A percentile compares a stretch with the other conserved stretches of the same genome.
Conservation (phyloP, 2,797 vertebrate species). For the Lagocephalus sceleratus region DNA sequence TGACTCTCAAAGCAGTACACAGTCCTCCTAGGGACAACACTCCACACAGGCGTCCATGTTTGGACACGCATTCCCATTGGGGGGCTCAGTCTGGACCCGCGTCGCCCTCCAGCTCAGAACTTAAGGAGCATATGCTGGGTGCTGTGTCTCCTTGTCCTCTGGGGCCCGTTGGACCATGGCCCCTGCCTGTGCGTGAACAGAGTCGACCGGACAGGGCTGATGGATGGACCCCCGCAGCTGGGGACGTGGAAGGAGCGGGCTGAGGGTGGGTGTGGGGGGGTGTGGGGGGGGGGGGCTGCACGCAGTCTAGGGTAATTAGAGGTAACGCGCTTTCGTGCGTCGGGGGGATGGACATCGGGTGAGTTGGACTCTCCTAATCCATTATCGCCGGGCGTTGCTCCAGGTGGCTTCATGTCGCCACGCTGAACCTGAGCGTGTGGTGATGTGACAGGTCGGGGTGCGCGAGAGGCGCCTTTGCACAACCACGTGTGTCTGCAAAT, state of each 20-base stretch:
- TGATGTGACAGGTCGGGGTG: constrained; percentile 65
- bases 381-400: constrained; percentile 67
- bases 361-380: constrained; percentile 73
- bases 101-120: constrained; percentile 54
- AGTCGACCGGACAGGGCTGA: constrained; percentile 70
- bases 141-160: constrained; percentile 50
- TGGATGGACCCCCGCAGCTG: constrained; percentile 59
- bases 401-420: constrained; percentile 68
- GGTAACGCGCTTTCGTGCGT: constrained; percentile 25
- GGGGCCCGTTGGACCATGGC: constrained; percentile 46
- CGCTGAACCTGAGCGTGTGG: constrained; percentile 46
- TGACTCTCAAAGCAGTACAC: too few species aligned
- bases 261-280: constrained; percentile 24
- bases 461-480: constrained; percentile 7
- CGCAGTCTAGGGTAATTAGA: constrained; percentile 58
- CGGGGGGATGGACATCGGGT: constrained; percentile 36
- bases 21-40: too few species aligned
- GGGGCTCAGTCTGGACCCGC: constrained; percentile 42
- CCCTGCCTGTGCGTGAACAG: constrained; percentile 62
- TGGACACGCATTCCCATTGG: constrained; percentile 36
- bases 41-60: constrained; percentile 2
- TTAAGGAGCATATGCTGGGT: constrained; percentile 66
- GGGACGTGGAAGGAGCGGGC: constrained; percentile 36
- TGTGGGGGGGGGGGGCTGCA: not conserved
- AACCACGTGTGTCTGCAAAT: constrained; percentile 35